phyloP scores from a whole-genome alignment of 2,888 invertebrate species.

The Stenolophus ochropezus region DNA sequence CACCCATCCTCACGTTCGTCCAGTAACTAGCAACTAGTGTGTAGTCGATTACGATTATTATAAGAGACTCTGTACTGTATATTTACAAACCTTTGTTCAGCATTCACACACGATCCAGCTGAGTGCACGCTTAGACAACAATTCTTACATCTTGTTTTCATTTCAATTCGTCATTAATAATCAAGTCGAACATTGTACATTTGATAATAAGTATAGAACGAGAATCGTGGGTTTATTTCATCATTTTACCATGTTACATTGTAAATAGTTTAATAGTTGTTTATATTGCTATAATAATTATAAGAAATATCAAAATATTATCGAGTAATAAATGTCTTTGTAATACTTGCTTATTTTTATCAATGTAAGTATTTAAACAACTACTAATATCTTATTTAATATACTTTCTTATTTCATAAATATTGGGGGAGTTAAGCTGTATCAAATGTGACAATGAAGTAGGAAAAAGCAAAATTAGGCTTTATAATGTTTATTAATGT shows the following conservation, averaged over 20 bases:
- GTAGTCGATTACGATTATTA: constrained; percentile 56
- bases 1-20: constrained; percentile 73
- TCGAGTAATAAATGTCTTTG: constrained; percentile 74
- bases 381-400: constrained; percentile 11
- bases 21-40: constrained; percentile 66
- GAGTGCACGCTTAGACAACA: constrained; percentile 57
- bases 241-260: constrained; percentile 73
- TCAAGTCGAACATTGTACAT: constrained; percentile 55
- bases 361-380: constrained; percentile 32
- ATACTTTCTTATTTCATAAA: not conserved
- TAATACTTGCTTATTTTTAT: constrained; percentile 66
- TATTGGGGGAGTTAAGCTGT: not conserved
- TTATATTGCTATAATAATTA: constrained; percentile 73
- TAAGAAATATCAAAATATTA: constrained; percentile 73
- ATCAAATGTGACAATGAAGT: too few species aligned
- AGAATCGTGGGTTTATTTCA: constrained; percentile 68
- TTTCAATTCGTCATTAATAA: constrained; percentile 47
- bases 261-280: constrained; percentile 73
- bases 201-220: constrained; percentile 51
- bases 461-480: too few species aligned
- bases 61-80: constrained; percentile 47
- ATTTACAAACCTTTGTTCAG: constrained; percentile 51
- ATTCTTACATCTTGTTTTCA: constrained; percentile 46
- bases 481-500: too few species aligned
- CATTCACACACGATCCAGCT: constrained; percentile 57